A percentile compares a stretch with the other conserved stretches of the same genome.
These are phyloP conservation scores for Chloroclystis v-ata DNA, from an alignment of 2,888 invertebrate genomes.

Conservation along the genomic window DNA sequence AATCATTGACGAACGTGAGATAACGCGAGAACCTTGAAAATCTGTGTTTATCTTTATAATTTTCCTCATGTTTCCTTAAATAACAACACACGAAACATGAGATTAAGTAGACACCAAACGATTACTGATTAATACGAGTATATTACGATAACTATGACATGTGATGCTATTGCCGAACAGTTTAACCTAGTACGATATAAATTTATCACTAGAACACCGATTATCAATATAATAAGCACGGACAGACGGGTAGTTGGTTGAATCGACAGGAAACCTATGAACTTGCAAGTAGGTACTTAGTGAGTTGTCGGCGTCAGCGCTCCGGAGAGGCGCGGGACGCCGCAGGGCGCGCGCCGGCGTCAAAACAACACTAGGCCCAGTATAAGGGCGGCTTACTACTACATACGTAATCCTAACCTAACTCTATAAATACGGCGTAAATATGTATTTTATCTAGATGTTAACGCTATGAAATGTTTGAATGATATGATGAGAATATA, in stretches of 20 bases:
- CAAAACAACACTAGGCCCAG: constrained; percentile 40
- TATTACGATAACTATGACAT: constrained; percentile 4
- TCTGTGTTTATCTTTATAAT: too few relatives aligned
- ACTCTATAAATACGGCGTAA: constrained; percentile 56
- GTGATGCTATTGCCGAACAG: constrained; percentile 8
- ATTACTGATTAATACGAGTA: too few relatives aligned
- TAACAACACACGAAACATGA: too few relatives aligned
- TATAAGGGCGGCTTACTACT: constrained; percentile 56
- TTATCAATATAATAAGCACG: constrained; percentile 5
- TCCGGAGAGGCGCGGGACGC: too few relatives aligned
- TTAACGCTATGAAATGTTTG: constrained; percentile 71
- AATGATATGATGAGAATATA: constrained; percentile 71
- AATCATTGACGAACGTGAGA: too few relatives aligned
- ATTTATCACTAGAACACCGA: not conserved
- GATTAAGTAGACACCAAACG: too few relatives aligned
- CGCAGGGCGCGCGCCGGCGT: constrained; percentile 4
- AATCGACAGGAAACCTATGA: too few relatives aligned
- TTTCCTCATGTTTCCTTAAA: too few relatives aligned
- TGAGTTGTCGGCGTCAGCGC: too few relatives aligned
- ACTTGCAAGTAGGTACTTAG: not conserved
- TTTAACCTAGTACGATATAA: constrained; percentile 8
- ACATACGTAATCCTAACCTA: constrained; percentile 47
- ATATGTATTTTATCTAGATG: constrained; percentile 64
- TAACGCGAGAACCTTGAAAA: too few relatives aligned
- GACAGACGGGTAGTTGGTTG: not conserved